These are phyloP conservation scores for Trigoniulus corallinus DNA, from an alignment of 1,140 invertebrate genomes.

Conservation along the genomic window DNA sequence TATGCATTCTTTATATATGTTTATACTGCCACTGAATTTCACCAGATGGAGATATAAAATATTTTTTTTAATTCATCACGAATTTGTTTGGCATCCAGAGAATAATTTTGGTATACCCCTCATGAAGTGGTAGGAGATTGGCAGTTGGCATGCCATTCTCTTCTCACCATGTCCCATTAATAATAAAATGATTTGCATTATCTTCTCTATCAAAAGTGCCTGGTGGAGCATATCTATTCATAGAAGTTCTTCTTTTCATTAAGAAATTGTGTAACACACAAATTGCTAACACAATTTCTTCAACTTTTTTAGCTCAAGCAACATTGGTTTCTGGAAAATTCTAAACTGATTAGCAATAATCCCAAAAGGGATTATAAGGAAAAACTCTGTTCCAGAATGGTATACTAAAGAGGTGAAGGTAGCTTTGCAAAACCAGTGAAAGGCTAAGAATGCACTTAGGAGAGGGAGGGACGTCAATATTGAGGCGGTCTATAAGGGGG, in stretches of 20 bases:
- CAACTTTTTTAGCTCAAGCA: conserved; percentile 5
- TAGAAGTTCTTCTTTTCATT: background rate
- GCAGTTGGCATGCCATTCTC: background rate
- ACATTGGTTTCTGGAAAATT: conserved; percentile 12
- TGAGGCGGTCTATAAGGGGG: too few relatives aligned
- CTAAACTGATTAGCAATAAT: conserved; percentile 14
- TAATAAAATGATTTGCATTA: background rate
- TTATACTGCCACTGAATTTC: background rate
- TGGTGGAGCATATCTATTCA: background rate
- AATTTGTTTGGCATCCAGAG: background rate
- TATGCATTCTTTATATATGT: too few relatives aligned
- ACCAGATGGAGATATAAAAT: background rate
- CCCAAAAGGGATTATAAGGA: too few relatives aligned
- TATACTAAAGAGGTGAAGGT: too few relatives aligned
- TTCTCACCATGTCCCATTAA: background rate
- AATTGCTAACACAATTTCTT: conserved; percentile 6
- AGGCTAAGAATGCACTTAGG: too few relatives aligned
- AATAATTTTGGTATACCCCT: background rate
- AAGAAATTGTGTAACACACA: conserved; percentile 12
- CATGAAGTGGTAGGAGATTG: background rate
- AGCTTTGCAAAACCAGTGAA: too few relatives aligned
- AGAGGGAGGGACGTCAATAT: too few relatives aligned
- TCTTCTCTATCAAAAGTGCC: background rate
- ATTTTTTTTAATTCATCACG: background rate
- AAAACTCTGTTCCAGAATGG: too few relatives aligned